Conservation (phyloP, 2,113 vertebrate species). For the Rhabdomys dilectus region DNA sequence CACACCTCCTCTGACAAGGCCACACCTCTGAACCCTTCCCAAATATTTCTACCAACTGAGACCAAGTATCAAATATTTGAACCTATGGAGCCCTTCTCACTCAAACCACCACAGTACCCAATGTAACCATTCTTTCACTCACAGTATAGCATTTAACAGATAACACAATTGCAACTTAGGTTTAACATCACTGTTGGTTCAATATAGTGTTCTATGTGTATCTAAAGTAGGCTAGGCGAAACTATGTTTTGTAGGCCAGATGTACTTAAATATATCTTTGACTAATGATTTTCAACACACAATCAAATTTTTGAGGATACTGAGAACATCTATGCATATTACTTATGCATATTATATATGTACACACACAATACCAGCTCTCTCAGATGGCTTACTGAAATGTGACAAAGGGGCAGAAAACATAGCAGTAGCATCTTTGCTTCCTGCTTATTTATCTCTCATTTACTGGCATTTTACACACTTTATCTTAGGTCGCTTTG, state of each 20-base stretch:
- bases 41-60: not conserved
- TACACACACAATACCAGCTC: not conserved
- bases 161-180: not conserved
- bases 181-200: not conserved
- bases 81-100: not conserved
- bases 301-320: not conserved
- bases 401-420: not conserved
- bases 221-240: not conserved
- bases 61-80: not conserved
- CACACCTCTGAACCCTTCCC: not conserved
- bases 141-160: not conserved
- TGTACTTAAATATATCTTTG: not conserved
- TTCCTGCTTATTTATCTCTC: not conserved
- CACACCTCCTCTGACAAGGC: not conserved
- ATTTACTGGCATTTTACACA: not conserved
- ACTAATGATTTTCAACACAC: not conserved
- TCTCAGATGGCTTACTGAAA: conserved; percentile 3
- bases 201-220: not conserved
- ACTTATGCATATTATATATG: not conserved
- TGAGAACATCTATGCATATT: not conserved
- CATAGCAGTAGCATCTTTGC: not conserved
- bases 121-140: not conserved
- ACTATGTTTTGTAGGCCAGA: not conserved
- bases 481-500: not conserved
- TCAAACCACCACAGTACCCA: not conserved